These are phyloP conservation scores for Cabera pusaria DNA, from an alignment of 2,888 invertebrate species.

Conservation along the genomic window DNA sequence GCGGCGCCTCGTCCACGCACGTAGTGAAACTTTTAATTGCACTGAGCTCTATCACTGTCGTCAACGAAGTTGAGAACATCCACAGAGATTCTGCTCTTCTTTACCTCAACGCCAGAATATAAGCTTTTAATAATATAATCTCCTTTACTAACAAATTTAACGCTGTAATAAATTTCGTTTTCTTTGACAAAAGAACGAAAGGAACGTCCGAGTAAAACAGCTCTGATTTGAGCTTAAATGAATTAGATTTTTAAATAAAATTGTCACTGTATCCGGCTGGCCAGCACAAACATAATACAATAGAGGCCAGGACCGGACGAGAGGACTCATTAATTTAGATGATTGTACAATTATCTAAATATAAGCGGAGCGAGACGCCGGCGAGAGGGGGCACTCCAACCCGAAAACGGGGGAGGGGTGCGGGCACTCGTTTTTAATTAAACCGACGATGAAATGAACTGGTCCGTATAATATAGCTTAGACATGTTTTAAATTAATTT, in stretches of 20 bases:
- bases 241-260: constrained; percentile 63
- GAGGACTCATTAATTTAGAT: constrained; percentile 83
- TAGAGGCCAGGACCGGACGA: constrained; percentile 78
- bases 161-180: too few relatives aligned
- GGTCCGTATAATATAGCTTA: constrained; percentile 83
- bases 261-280: constrained; percentile 67
- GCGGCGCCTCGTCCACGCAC: constrained; percentile 77
- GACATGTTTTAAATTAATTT: constrained; percentile 82
- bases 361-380: constrained; percentile 80
- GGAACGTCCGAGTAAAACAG: constrained; percentile 7
- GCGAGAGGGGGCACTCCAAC: constrained; percentile 73
- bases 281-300: constrained; percentile 73
- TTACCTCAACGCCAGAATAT: constrained; percentile 29
- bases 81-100: constrained; percentile 52
- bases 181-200: too few relatives aligned
- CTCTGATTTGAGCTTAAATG: constrained; percentile 32
- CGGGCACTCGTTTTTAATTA: constrained; percentile 84
- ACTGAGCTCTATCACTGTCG: constrained; percentile 78
- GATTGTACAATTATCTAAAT: constrained; percentile 84
- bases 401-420: constrained; percentile 78
- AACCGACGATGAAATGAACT: constrained; percentile 83
- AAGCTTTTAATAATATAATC: constrained; percentile 35
- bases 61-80: constrained; percentile 72
- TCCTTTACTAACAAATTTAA: too few relatives aligned
- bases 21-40: constrained; percentile 83